A percentile compares a stretch with the other conserved stretches of the same genome.
phyloP scores from a whole-genome alignment of 2,888 invertebrate genomes.

The Dorcus parallelipipedus region DNA sequence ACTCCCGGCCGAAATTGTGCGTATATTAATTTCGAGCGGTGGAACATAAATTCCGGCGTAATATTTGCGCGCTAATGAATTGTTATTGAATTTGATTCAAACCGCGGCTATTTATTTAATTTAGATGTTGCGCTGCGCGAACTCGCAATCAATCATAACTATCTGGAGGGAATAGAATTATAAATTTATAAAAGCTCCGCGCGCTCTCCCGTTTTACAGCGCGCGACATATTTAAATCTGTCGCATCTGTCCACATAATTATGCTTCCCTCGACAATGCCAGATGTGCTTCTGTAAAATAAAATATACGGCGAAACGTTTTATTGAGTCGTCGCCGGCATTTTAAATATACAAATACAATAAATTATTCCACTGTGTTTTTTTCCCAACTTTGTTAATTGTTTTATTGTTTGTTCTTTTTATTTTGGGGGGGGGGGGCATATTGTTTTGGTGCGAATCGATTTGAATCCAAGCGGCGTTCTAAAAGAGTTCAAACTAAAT shows the following conservation, averaged over 20 bases:
- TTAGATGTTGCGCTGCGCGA: slow-evolving; percentile 6
- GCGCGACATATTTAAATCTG: slow-evolving; percentile 29
- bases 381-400: too few relatives aligned
- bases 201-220: slow-evolving; percentile 7
- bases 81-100: slow-evolving; percentile 15
- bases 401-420: too few relatives aligned
- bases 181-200: slow-evolving; percentile 4
- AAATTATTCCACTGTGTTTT: too few relatives aligned
- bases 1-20: too few relatives aligned
- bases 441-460: too few relatives aligned
- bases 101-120: slow-evolving; percentile 14
- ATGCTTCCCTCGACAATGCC: slow-evolving; percentile 31
- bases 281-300: slow-evolving; percentile 21
- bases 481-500: slow-evolving; percentile 1
- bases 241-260: slow-evolving; percentile 34
- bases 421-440: neutral
- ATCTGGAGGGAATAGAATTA: slow-evolving; percentile 8
- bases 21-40: neutral
- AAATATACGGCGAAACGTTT: neutral
- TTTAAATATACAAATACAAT: too few relatives aligned
- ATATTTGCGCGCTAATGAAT: slow-evolving; percentile 14
- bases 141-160: slow-evolving; percentile 6
- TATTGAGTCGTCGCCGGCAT: neutral
- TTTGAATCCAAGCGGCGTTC: neutral
- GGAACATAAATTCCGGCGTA: slow-evolving; percentile 6